A percentile compares a stretch with the other conserved stretches of the same genome.
These are phyloP conservation scores for Bombus picipes DNA, from an alignment of 1,140 invertebrate species.

Conservation along the genomic window DNA sequence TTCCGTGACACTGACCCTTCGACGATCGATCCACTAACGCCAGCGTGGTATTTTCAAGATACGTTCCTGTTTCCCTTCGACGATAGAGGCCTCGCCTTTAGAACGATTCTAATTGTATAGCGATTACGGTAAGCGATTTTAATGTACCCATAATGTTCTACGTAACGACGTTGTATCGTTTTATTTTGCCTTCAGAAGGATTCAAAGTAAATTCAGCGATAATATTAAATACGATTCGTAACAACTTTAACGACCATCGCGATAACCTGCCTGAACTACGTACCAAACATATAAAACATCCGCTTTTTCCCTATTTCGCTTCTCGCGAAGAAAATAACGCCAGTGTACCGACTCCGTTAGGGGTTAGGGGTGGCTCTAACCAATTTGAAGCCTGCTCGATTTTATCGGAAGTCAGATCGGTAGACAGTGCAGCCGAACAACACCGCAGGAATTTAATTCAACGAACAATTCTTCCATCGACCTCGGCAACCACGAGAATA, in stretches of 20 bases:
- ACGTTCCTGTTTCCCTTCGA: background rate
- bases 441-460: constrained; percentile 47
- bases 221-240: too few relatives aligned
- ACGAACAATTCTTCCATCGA: constrained; percentile 41
- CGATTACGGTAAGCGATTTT: constrained; percentile 14
- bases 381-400: constrained; percentile 26
- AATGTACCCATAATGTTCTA: too few relatives aligned
- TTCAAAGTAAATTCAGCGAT: too few relatives aligned
- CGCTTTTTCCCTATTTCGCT: too few relatives aligned
- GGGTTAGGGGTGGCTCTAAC: background rate
- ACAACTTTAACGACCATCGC: too few relatives aligned
- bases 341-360: constrained; percentile 3
- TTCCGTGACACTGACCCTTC: too few relatives aligned
- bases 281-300: background rate
- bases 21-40: background rate
- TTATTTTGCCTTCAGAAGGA: too few relatives aligned
- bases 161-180: too few relatives aligned
- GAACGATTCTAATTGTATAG: background rate
- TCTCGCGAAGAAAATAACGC: background rate
- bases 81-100: background rate
- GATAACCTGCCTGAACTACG: too few relatives aligned
- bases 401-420: constrained; percentile 23
- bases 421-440: constrained; percentile 12
- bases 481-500: constrained; percentile 34
- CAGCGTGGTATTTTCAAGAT: too few relatives aligned